These are phyloP conservation scores for Oeneis ivallda DNA, from an alignment of 2,888 invertebrate genomes.

Conservation along the genomic window DNA sequence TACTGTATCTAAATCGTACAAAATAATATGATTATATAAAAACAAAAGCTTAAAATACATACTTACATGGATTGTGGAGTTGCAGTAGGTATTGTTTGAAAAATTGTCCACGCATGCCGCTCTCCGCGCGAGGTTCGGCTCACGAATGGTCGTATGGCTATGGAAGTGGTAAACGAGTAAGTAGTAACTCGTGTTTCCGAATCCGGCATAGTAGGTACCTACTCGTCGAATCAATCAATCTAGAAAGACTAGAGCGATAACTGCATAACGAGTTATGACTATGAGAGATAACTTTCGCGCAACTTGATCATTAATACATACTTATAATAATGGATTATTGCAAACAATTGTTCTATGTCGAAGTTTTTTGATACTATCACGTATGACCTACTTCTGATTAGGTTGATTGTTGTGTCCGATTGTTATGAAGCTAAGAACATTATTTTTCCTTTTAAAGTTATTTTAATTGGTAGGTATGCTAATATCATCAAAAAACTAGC, in stretches of 20 bases:
- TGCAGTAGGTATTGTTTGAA: constrained; percentile 24
- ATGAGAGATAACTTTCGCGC: neutral
- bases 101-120: constrained; percentile 29
- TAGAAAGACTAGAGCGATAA: constrained; percentile 28
- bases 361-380: neutral
- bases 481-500: too few relatives aligned
- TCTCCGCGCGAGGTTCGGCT: constrained; percentile 32
- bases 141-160: constrained; percentile 30
- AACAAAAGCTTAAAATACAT: constrained; percentile 8
- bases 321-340: neutral
- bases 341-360: neutral
- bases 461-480: too few relatives aligned
- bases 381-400: neutral
- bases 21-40: neutral
- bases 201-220: constrained; percentile 25
- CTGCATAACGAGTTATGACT: constrained; percentile 11
- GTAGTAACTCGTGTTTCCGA: constrained; percentile 23
- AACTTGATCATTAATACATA: neutral
- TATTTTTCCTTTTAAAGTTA: too few relatives aligned
- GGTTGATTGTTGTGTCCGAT: too few relatives aligned
- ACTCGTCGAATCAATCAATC: constrained; percentile 34
- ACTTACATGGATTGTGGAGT: constrained; percentile 32
- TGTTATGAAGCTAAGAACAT: neutral
- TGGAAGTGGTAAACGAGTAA: constrained; percentile 31
- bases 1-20: neutral